Percentiles rank a stretch among this genome's conserved stretches.
Conservation (phyloP, 1,140 invertebrate species). For the Hyphantria cunea region DNA sequence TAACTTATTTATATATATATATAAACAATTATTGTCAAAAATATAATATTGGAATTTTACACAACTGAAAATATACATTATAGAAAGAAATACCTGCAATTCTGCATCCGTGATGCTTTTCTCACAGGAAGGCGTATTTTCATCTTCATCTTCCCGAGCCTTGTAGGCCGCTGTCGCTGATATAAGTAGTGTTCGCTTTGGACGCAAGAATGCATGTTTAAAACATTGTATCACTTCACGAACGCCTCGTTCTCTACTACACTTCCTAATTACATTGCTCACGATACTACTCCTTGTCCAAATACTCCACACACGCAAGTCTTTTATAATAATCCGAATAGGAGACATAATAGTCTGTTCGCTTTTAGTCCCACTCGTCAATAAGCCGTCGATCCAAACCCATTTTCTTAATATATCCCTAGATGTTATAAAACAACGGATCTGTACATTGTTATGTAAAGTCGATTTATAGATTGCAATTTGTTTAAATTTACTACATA, state of each 20-base stretch:
- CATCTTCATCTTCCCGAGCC: conserved; percentile 34
- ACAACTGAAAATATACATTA: not conserved
- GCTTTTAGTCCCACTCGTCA: conserved; percentile 21
- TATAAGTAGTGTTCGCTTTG: conserved; percentile 58
- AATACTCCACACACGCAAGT: conserved; percentile 59
- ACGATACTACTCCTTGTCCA: conserved; percentile 59
- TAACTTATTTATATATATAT: too few relatives aligned
- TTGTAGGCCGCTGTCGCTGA: conserved; percentile 70
- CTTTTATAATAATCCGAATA: conserved; percentile 46
- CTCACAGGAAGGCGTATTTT: conserved; percentile 44
- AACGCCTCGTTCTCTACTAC: conserved; percentile 54
- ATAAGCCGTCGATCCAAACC: conserved; percentile 33
- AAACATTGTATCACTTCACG: conserved; percentile 63
- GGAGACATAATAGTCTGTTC: conserved; percentile 39
- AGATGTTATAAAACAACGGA: conserved; percentile 29
- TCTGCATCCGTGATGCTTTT: conserved; percentile 67
- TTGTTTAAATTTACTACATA: conserved; percentile 51
- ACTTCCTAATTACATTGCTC: conserved; percentile 55
- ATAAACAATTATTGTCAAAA: too few relatives aligned
- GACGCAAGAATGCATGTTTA: conserved; percentile 58
- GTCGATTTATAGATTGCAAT: conserved; percentile 36
- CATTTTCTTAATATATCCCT: conserved; percentile 35
- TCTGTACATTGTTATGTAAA: conserved; percentile 32
- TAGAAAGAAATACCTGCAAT: conserved; percentile 51
- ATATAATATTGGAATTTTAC: not conserved